phyloP scores from a whole-genome alignment of 2,113 vertebrate species.

The Meles meles region DNA sequence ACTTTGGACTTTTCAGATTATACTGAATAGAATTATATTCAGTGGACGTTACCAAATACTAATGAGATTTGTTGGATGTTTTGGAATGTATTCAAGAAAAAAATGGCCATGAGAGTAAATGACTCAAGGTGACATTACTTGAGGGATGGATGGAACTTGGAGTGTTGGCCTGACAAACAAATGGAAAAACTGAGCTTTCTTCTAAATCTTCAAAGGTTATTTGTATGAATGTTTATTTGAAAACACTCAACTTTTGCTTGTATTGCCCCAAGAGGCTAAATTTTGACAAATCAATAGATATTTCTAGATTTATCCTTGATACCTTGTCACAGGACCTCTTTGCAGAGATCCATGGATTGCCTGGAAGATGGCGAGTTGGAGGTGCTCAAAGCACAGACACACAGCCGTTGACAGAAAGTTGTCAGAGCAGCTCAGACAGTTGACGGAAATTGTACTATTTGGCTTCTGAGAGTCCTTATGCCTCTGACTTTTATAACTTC shows the following conservation, averaged over 20 bases:
- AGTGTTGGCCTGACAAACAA: neutral
- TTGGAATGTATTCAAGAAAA: slow-evolving; percentile 28
- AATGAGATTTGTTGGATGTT: neutral
- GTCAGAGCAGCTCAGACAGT: neutral
- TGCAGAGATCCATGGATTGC: neutral
- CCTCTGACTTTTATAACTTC: neutral
- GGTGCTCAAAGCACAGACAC: neutral
- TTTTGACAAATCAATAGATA: neutral
- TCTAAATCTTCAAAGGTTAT: neutral
- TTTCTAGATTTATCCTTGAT: neutral
- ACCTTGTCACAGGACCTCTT: neutral
- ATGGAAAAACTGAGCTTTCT: neutral
- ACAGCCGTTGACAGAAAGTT: neutral
- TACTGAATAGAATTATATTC: neutral
- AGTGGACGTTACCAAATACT: neutral
- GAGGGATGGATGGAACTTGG: neutral
- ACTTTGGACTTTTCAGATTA: neutral
- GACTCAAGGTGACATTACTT: neutral
- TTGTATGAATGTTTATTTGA: neutral
- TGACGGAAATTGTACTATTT: neutral
- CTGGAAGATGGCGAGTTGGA: neutral
- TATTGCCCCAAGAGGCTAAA: neutral
- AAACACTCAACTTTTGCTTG: neutral
- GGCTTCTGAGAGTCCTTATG: neutral
- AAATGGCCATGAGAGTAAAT: neutral